Percentiles rank a stretch among this genome's conserved stretches.
Evolutionary conservation across 1,140 invertebrate species (phyloP).

Genomic region (Drosophila sechellia): DNA sequence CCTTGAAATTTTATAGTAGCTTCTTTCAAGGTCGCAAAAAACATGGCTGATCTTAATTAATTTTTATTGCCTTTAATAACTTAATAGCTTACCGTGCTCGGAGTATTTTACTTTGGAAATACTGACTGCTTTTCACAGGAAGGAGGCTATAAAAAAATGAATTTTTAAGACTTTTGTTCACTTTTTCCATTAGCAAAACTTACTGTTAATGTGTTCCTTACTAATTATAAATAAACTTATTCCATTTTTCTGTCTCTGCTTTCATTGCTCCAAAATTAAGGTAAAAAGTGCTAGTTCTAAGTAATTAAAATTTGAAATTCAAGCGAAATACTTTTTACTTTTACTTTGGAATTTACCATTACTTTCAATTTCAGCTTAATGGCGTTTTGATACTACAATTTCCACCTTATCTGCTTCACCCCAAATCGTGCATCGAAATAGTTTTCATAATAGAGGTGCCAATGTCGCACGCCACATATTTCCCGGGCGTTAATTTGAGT

Average conservation of each 20-base stretch:
- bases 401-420: conserved; percentile 1
- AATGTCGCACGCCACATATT: conserved; percentile 52
- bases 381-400: conserved; percentile 2
- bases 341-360: not conserved
- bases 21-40: conserved; percentile 18
- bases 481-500: conserved; percentile 58
- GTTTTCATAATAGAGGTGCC: conserved; percentile 36
- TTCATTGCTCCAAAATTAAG: too few species aligned
- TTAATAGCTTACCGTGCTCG: not conserved
- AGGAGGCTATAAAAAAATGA: not conserved
- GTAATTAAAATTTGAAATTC: too few species aligned
- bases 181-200: not conserved
- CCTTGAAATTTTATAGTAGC: conserved; percentile 7
- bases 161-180: not conserved
- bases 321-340: not conserved
- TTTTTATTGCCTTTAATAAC: not conserved
- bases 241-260: too few species aligned
- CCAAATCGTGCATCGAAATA: conserved; percentile 13
- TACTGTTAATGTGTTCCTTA: not conserved
- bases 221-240: not conserved
- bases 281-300: too few species aligned
- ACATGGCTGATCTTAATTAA: not conserved
- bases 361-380: not conserved
- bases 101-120: not conserved
- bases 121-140: not conserved